Conservation (phyloP, 2,888 invertebrate species). For the Spodoptera picta region DNA sequence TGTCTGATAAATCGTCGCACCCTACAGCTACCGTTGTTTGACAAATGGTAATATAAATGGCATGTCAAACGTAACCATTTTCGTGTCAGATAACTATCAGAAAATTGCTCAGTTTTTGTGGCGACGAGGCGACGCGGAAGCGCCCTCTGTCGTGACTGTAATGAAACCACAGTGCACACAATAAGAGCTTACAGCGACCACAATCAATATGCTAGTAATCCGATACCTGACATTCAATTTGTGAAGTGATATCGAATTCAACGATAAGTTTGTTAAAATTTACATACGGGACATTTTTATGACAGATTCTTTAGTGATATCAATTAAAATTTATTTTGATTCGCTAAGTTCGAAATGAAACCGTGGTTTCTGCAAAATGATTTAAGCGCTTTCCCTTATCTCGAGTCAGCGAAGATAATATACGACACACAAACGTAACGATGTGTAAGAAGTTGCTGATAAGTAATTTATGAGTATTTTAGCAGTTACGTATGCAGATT, state of each 20-base stretch:
- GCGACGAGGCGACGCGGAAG: slow-evolving; percentile 70
- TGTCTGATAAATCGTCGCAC: slow-evolving; percentile 39
- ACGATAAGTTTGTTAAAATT: slow-evolving; percentile 48
- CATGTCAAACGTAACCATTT: slow-evolving; percentile 83
- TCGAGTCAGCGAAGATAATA: slow-evolving; percentile 35
- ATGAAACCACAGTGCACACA: slow-evolving; percentile 63
- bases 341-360: slow-evolving; percentile 26
- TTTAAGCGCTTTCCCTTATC: slow-evolving; percentile 38
- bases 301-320: slow-evolving; percentile 30
- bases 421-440: slow-evolving; percentile 32
- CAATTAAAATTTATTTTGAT: slow-evolving; percentile 42
- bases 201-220: slow-evolving; percentile 64
- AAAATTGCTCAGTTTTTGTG: slow-evolving; percentile 85
- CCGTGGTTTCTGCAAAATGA: slow-evolving; percentile 19
- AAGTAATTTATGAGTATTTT: slow-evolving; percentile 32
- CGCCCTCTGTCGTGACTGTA: slow-evolving; percentile 74
- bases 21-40: slow-evolving; percentile 63
- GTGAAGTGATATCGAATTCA: slow-evolving; percentile 43
- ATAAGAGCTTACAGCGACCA: slow-evolving; percentile 35
- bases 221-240: slow-evolving; percentile 62
- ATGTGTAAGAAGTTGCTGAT: slow-evolving; percentile 34
- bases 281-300: slow-evolving; percentile 34
- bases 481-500: slow-evolving; percentile 19
- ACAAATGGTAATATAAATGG: slow-evolving; percentile 86
- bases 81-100: slow-evolving; percentile 85